Evolutionary conservation across 2,888 invertebrate genomes (phyloP).

Genomic region (Diaphora mendica): DNA sequence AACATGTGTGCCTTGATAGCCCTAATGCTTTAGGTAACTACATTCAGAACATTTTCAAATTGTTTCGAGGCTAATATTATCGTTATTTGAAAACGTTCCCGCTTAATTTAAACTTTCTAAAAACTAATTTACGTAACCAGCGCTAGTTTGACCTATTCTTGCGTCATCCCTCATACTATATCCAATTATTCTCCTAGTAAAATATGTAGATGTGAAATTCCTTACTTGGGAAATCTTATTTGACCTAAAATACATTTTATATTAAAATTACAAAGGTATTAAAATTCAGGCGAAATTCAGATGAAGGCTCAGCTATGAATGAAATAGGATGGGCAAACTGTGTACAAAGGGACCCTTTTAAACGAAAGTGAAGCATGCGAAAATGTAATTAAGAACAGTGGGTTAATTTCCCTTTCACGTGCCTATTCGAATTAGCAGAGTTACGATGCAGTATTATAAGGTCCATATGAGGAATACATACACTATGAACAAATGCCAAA

Average conservation of each 20-base stretch:
- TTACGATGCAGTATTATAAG: constrained; percentile 67
- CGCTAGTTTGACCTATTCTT: neutral
- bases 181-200: neutral
- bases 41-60: neutral
- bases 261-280: constrained; percentile 52
- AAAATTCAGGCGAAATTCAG: constrained; percentile 52
- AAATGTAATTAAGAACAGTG: constrained; percentile 83
- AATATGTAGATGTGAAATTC: constrained; percentile 12
- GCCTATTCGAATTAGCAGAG: constrained; percentile 79
- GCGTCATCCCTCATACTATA: neutral
- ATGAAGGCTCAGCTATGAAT: constrained; percentile 69
- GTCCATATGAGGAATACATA: constrained; percentile 50
- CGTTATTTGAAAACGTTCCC: constrained; percentile 4
- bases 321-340: constrained; percentile 67
- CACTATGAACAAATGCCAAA: constrained; percentile 59
- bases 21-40: neutral
- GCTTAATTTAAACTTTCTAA: constrained; percentile 12
- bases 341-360: constrained; percentile 79
- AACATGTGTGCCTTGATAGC: neutral
- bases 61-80: neutral
- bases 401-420: constrained; percentile 84
- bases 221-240: constrained; percentile 15
- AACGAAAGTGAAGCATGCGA: constrained; percentile 83
- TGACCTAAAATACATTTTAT: constrained; percentile 43
- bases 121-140: constrained; percentile 8